Base-by-base conservation (phyloP, 1,140 invertebrate species). In the Marisa cornuarietis region DNA sequence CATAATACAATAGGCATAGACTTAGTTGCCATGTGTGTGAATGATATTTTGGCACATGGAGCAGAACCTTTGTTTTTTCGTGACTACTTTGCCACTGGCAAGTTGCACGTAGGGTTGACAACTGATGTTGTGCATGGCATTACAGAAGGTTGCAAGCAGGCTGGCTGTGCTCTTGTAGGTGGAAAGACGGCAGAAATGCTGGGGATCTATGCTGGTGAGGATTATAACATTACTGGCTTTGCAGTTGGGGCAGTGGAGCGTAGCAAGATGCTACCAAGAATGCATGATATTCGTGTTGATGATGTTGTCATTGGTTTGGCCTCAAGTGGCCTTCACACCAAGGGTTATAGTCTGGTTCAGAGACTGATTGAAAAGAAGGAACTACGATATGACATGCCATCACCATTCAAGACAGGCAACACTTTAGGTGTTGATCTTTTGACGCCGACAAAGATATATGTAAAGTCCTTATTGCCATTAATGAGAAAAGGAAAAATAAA, bases 131-230 rank as follows among this genome's bases (percentile, higher is more conserved):
- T 99, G 10, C 92, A 93, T 77, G 97, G 98, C 6, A 95, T 99
- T 82, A 94, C 95, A 1, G 93, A 96, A 85, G 98, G 96, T 6
- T 99, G 98, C 88, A 92, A 93, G 79, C 90, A 93, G 89, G 95
- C 97, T 16, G 95, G 95, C 13, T 99, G 97, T 91, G 94, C 96
- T 72, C 92, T 99, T 79, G 93, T 98, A 85, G 97, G 95, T 77
- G 96, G 97, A 6, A 97, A 99, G 92, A 98, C 97, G 18, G 96
- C 98, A 0, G 97, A 99, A 90, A 97, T 99, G 95, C 97, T 98
- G 1, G 95, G 96, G 58, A 95, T 99, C 93, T 99, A 99, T 90
- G 90, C 66, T 14, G 81, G 76, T 8, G 94, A 94, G n/a, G 95
- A 96, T 63, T 99, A 98, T 90, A 98, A 99, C 91, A 91, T 99